phyloP scores from a whole-genome alignment of 2,113 vertebrate species.

The Spea bombifrons region DNA sequence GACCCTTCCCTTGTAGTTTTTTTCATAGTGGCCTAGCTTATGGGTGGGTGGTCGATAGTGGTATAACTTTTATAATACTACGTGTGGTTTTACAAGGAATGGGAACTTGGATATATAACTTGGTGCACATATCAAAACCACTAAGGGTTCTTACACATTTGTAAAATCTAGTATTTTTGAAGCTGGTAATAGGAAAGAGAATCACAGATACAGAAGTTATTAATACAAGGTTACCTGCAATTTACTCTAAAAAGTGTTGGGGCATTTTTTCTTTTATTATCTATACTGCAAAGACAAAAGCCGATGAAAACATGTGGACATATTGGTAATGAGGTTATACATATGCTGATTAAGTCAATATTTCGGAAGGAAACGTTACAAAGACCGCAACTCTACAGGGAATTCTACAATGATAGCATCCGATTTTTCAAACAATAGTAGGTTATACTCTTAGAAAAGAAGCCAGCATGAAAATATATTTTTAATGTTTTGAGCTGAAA shows the following conservation, averaged over 20 bases:
- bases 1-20: no score
- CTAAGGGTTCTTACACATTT: no score
- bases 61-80: no score
- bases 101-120: no score
- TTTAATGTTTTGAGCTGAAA: slow-evolving; percentile 24
- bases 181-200: no score
- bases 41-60: no score
- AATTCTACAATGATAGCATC: slow-evolving; percentile 18
- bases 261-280: neutral
- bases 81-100: no score
- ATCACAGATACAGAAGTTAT: neutral
- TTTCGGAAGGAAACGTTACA: slow-evolving; percentile 2
- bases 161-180: no score
- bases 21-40: no score
- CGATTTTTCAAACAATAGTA: slow-evolving; percentile 30
- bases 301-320: neutral
- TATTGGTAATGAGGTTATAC: slow-evolving; percentile 29
- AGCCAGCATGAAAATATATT: slow-evolving; percentile 2
- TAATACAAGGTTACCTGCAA: neutral
- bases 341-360: slow-evolving; percentile 37
- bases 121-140: no score
- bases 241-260: slow-evolving; percentile 1
- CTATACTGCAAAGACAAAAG: slow-evolving; percentile 4
- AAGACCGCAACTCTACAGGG: slow-evolving; percentile 12
- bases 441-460: slow-evolving; percentile 13